Evolutionary conservation across 2,113 vertebrate genomes (phyloP).

Genomic region (Scytalopus superciliaris): DNA sequence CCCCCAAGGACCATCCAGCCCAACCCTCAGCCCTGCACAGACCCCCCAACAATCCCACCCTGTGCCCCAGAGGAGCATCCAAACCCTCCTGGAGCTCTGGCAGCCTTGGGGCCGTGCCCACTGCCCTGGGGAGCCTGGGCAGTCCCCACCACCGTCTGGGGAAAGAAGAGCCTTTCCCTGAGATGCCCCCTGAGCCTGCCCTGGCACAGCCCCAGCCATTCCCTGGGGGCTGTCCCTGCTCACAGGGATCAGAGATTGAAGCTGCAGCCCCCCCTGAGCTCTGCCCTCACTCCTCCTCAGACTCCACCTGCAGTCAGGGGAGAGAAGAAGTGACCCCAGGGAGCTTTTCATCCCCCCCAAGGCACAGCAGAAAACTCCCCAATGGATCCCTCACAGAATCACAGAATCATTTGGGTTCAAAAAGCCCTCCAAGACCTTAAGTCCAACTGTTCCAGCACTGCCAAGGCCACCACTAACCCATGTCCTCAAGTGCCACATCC

Average conservation of each 20-base stretch:
- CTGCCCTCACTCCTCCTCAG: neutral
- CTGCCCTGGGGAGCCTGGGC: too few species aligned
- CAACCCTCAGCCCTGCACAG: fast-evolving
- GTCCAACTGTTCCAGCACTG: neutral
- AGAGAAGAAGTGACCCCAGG: neutral
- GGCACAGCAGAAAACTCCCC: fast-evolving
- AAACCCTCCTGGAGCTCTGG: neutral
- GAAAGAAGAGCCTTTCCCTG: neutral
- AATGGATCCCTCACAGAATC: neutral
- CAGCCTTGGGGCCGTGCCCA: neutral
- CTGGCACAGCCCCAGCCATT: neutral
- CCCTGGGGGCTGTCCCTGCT: neutral
- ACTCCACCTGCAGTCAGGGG: neutral
- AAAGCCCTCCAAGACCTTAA: neutral
- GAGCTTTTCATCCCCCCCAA: neutral
- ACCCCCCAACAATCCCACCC: neutral
- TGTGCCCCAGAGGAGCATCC: neutral
- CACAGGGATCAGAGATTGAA: neutral
- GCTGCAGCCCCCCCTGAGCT: neutral
- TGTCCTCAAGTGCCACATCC: neutral
- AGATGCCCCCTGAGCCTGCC: neutral
- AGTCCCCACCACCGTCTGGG: too few species aligned
- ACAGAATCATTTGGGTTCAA: neutral
- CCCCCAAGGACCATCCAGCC: fast-evolving
- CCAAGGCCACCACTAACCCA: neutral